Base-by-base conservation (phyloP, 2,888 invertebrate genomes). In the Xestia xanthographa region DNA sequence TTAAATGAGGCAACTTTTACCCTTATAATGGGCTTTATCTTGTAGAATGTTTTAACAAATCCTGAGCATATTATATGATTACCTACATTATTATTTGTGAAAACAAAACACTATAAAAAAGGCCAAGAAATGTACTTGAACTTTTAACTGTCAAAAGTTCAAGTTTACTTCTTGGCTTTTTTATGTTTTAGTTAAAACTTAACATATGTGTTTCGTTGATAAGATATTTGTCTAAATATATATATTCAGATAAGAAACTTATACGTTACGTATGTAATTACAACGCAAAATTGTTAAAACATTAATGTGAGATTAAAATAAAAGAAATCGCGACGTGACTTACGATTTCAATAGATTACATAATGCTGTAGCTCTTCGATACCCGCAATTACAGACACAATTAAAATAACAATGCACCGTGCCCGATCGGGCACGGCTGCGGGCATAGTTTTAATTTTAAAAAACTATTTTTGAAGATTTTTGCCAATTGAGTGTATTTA, bases 1-100 rank as follows among this genome's bases (percentile, higher is more conserved):
- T 88, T 79, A 78, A 85, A 70, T 77, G 72, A 71, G 67, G 34
- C 34, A 73, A 81, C 83, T 76, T 74, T 79, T 78, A 48, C 67
- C 78, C 74, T 71, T 53, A 67, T 0, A 58, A 67, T 60, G 34
- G 62, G 22, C 34, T 29, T 63, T 72, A 79, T 75, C 41, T 38
- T 50, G 60, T 65, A 48, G 11, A 72, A 74, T 71, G 8, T 72
- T 34, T 60, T 34, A 60, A 43, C 12, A 34, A 41, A 58, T 58
- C 2, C 43, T 34, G 14, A 34, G 17, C 56, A 56, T 26, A 0
- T 6, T 56, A 26, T 2, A 14, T 56, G 26, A 14, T 26, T 14
- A 26, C 26, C 56, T 26, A 26, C 26, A 26, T 26, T 56, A 56
- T 8, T 38, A n/a, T 29, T 14, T 29, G 6, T 6, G 12, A 20